These are phyloP conservation scores for Pithecia hirsuta DNA, from an alignment of 2,797 vertebrate species.

Conservation along the genomic window DNA sequence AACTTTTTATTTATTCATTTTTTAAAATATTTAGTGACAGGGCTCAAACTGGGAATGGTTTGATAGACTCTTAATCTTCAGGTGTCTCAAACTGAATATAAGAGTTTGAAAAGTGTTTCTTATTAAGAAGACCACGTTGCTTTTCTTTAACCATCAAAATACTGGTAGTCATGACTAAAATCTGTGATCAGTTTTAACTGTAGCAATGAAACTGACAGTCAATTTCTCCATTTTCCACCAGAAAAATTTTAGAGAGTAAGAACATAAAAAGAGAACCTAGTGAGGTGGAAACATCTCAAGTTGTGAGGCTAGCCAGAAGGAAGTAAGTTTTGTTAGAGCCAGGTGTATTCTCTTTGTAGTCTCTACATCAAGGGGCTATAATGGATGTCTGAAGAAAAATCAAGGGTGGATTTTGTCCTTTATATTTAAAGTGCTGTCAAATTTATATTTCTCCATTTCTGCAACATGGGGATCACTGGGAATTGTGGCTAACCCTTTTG, in stretches of 20 bases:
- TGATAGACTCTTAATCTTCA: not conserved
- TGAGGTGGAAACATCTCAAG: not conserved
- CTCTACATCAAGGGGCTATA: not conserved
- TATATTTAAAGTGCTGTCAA: not conserved
- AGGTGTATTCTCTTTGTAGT: not conserved
- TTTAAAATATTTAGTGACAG: not conserved
- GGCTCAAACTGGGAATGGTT: not conserved
- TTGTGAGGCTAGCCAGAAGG: not conserved
- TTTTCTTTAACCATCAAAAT: conserved; percentile 18
- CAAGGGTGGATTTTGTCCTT: conserved; percentile 7
- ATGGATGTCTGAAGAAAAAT: not conserved
- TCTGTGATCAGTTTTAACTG: not conserved
- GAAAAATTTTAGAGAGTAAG: not conserved
- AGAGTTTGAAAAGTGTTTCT: not conserved
- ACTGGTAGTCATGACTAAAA: not conserved
- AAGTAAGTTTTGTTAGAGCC: not conserved
- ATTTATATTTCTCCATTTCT: not conserved
- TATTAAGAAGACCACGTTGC: not conserved
- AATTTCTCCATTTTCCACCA: not conserved
- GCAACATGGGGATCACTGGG: not conserved
- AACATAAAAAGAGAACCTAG: not conserved
- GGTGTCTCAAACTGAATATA: not conserved
- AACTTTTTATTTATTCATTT: not conserved
- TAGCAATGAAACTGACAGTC: not conserved
- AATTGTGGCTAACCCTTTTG: not conserved